Evolutionary conservation across 1,140 invertebrate genomes (phyloP).

Genomic region (Brachystomella parvula): DNA sequence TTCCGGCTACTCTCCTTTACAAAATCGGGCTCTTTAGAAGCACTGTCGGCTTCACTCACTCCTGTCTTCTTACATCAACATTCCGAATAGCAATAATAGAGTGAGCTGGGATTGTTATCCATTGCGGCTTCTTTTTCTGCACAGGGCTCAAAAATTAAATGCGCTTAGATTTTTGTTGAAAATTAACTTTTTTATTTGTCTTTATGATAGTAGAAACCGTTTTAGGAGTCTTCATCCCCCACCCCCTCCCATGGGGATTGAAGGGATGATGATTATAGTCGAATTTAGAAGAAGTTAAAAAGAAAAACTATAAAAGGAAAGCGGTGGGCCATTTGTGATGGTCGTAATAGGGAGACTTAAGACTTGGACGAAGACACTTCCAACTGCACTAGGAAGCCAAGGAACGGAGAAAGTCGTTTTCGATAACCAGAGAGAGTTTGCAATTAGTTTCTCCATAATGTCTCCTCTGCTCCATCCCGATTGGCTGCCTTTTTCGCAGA

Average conservation of each 20-base stretch:
- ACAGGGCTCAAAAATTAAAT: not conserved
- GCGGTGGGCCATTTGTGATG: not conserved
- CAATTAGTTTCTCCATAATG: slow-evolving; percentile 34
- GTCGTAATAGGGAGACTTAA: not conserved
- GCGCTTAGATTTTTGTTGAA: not conserved
- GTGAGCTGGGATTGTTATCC: not conserved
- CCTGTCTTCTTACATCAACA: not conserved
- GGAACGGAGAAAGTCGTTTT: slow-evolving; percentile 20
- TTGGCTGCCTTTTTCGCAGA: slow-evolving; percentile 34
- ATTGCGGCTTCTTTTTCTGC: not conserved
- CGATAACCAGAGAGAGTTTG: slow-evolving; percentile 36
- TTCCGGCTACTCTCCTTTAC: not conserved
- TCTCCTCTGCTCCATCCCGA: slow-evolving; percentile 24
- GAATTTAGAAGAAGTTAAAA: slow-evolving; percentile 5
- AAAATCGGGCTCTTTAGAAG: too few species aligned
- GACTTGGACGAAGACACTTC: not conserved
- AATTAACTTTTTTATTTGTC: not conserved
- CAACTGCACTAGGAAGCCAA: not conserved
- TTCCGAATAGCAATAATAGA: not conserved
- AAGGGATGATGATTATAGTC: not conserved
- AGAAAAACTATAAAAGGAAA: slow-evolving; percentile 5
- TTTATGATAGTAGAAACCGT: not conserved
- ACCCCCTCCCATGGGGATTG: too few species aligned
- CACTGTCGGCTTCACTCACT: not conserved
- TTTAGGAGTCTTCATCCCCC: not conserved